These are phyloP conservation scores for Drosophila neocordata DNA, from an alignment of 1,140 invertebrate genomes.

Conservation along the genomic window DNA sequence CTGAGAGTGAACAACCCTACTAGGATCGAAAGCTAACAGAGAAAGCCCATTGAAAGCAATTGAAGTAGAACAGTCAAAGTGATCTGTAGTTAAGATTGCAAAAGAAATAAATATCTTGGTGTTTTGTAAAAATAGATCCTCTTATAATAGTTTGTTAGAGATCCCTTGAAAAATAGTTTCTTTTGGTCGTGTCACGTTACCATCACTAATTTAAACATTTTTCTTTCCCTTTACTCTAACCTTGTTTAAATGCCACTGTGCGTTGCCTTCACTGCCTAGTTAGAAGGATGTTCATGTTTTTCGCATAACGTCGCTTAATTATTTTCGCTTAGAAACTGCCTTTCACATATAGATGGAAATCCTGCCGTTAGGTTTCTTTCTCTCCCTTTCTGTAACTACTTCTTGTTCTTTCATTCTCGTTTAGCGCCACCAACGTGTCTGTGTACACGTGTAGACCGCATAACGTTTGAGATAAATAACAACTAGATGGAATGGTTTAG, in stretches of 20 bases:
- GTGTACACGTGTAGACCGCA: slow-evolving; percentile 64
- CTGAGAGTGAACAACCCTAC: too few relatives aligned
- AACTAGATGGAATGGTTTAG: slow-evolving; percentile 22
- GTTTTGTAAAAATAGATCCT: too few relatives aligned
- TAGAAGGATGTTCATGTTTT: slow-evolving; percentile 55
- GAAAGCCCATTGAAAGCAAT: too few relatives aligned
- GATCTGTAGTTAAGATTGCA: too few relatives aligned
- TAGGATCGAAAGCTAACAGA: too few relatives aligned
- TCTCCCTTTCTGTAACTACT: slow-evolving; percentile 17
- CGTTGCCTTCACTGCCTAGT: slow-evolving; percentile 20
- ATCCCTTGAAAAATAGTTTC: too few relatives aligned
- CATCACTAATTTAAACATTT: slow-evolving; percentile 41
- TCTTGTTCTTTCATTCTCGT: too few relatives aligned
- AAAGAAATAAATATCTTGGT: too few relatives aligned
- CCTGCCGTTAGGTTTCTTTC: background rate
- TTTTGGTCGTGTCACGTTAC: slow-evolving; percentile 29
- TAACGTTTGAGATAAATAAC: slow-evolving; percentile 69
- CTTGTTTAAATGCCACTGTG: slow-evolving; percentile 1
- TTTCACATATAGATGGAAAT: background rate
- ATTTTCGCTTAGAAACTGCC: slow-evolving; percentile 55
- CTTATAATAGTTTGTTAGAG: too few relatives aligned
- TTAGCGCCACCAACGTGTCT: slow-evolving; percentile 21
- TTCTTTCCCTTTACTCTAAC: background rate
- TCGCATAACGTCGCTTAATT: slow-evolving; percentile 71
- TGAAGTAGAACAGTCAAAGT: too few relatives aligned